Evolutionary conservation across 2,113 vertebrate species (phyloP), one percentile per base, ranked within the genome.

Genomic region (Ariopsis seemanni): DNA sequence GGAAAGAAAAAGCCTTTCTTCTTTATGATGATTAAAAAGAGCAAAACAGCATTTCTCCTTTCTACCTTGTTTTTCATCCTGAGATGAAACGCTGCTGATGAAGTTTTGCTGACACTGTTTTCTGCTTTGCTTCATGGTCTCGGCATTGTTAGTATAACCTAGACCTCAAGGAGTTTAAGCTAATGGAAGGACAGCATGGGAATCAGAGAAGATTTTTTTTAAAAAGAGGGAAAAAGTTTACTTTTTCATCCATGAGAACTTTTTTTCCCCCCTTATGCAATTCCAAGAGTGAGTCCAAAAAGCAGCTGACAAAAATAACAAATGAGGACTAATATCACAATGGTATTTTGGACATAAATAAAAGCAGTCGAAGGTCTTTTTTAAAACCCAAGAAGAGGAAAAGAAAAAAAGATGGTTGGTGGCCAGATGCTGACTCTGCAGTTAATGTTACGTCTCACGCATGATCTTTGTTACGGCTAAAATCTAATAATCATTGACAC

Each of bases 151-250:
- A 55, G 22, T 69, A 22, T 80, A 81, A 57, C 27, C 63, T 81
- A 86, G 18, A 86, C 77, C 85, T 81, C n/a, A 81, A 81, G 81
- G 27, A 25, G 60, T 20, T 86, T 14, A 50, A 80, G 50, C 4
- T 30, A 53, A 50, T 78, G 50, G 60, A 80, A 30, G 52, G 50
- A 81, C 50, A n/a, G 18, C 17, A n/a, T 80, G 77, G 8, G 20
- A 80, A 15, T 80, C 18, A 10, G 62, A 81, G 52, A 34, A 81
- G 77, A 53, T 84, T 42, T 42, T 42, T 42, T 42, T 42, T 42
- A 4, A 42, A 42, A 42, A 42, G 42, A 42, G 42, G 42, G 42
- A 18, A 30, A 48, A 58, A 27, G 34, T 62, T 78, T 78, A 48
- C 34, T 65, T 79, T 12, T 79, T 65, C 11, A 55, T 79, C 42